Conservation (phyloP, 2,797 vertebrate genomes). For the Odontamblyopus lacepedii region DNA sequence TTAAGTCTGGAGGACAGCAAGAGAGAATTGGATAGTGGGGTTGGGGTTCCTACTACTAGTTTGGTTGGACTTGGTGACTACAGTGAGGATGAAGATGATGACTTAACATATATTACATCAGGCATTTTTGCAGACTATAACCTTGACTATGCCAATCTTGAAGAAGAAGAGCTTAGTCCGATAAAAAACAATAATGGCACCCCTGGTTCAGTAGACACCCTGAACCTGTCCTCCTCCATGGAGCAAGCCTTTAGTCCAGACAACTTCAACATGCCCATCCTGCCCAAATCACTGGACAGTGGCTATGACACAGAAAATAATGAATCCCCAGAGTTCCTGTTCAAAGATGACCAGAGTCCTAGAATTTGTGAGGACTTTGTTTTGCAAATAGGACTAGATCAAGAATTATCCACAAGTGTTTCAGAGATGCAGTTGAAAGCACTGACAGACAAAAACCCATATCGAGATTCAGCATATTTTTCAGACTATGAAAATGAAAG, state of each 20-base stretch:
- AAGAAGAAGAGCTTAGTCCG: slow-evolving; percentile 73
- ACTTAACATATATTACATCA: slow-evolving; percentile 81
- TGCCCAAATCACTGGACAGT: slow-evolving; percentile 91
- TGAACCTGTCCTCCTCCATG: slow-evolving; percentile 81
- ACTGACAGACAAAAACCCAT: slow-evolving; percentile 82
- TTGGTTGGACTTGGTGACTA: slow-evolving; percentile 77
- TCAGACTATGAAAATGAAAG: slow-evolving; percentile 91
- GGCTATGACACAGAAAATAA: slow-evolving; percentile 98
- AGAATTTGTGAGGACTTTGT: slow-evolving; percentile 70
- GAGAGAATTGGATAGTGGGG: slow-evolving; percentile 30
- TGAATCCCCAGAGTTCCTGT: slow-evolving; percentile 91
- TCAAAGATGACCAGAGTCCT: slow-evolving; percentile 83
- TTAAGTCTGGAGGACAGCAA: slow-evolving; percentile 42
- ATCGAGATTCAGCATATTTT: slow-evolving; percentile 95
- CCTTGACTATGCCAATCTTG: slow-evolving; percentile 75
- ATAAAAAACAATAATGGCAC: slow-evolving; percentile 82
- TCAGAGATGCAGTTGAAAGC: slow-evolving; percentile 74
- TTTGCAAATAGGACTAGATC: slow-evolving; percentile 68
- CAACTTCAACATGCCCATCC: slow-evolving; percentile 71
- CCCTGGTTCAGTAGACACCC: slow-evolving; percentile 78
- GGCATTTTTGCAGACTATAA: slow-evolving; percentile 83
- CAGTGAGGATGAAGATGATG: slow-evolving; percentile 85
- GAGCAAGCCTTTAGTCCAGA: slow-evolving; percentile 75
- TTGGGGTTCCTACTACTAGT: slow-evolving; percentile 64
- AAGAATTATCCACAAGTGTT: slow-evolving; percentile 56